Evolutionary conservation across 2,797 vertebrate genomes (phyloP).

Genomic region (Molossus alvarezi): DNA sequence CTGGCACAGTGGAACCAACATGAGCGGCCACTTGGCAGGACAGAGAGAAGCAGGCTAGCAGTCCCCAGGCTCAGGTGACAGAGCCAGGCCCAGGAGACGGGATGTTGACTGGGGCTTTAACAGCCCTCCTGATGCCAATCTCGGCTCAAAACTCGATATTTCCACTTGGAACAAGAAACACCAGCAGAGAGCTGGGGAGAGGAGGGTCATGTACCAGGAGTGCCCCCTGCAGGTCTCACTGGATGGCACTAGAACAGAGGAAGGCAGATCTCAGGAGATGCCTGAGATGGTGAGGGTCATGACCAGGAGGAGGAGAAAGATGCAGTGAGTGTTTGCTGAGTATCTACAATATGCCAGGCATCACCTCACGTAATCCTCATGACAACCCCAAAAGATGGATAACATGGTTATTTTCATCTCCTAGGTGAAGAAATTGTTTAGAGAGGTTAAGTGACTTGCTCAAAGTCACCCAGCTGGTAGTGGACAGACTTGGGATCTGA

Average conservation of each 20-base stretch:
- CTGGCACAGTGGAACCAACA: constrained; percentile 80
- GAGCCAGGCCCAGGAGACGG: constrained; percentile 73
- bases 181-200: neutral
- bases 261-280: neutral
- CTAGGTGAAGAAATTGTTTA: constrained; percentile 3
- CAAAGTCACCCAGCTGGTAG: neutral
- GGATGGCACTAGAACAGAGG: neutral
- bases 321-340: neutral
- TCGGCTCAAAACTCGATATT: constrained; percentile 81
- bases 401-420: neutral
- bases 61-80: constrained; percentile 83
- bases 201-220: constrained; percentile 58
- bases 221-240: constrained; percentile 79
- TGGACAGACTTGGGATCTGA: neutral
- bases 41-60: constrained; percentile 78
- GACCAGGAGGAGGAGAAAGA: neutral
- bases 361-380: neutral
- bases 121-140: constrained; percentile 84
- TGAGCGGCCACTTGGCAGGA: constrained; percentile 82
- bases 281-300: neutral
- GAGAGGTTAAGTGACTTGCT: constrained; percentile 15
- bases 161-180: constrained; percentile 82
- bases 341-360: neutral
- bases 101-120: constrained; percentile 83
- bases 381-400: neutral